phyloP scores from a whole-genome alignment of 2,113 vertebrate species.

The Vidua chalybeata region DNA sequence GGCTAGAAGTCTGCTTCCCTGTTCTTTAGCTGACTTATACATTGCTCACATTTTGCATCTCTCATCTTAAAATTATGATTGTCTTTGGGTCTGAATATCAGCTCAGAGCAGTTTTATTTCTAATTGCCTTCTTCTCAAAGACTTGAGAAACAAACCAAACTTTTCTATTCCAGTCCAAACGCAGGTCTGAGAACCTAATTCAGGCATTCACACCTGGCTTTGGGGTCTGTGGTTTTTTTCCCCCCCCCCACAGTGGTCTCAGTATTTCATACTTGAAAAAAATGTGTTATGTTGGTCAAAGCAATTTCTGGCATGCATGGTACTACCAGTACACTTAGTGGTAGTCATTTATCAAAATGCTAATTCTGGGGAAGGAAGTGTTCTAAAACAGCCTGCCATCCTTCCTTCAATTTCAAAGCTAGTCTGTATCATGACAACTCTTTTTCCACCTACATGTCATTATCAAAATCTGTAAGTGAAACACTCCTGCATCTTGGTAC shows the following conservation, averaged over 20 bases:
- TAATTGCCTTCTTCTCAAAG: background rate
- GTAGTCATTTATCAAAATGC: background rate
- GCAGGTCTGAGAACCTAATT: background rate
- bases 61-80: constrained; percentile 7
- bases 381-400: background rate
- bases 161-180: background rate
- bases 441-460: background rate
- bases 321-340: background rate
- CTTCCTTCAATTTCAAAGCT: background rate
- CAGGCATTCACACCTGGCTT: background rate
- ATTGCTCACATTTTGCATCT: background rate
- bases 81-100: background rate
- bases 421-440: background rate
- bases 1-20: background rate
- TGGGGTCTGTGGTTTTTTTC: accelerated
- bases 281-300: background rate
- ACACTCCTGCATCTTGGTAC: background rate
- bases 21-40: background rate
- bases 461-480: background rate
- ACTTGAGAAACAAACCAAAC: background rate
- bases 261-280: background rate
- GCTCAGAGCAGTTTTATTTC: background rate
- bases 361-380: background rate
- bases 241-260: background rate
- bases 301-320: background rate